Conservation (phyloP, 2,888 invertebrate genomes). For the Ormyrus labotus region DNA sequence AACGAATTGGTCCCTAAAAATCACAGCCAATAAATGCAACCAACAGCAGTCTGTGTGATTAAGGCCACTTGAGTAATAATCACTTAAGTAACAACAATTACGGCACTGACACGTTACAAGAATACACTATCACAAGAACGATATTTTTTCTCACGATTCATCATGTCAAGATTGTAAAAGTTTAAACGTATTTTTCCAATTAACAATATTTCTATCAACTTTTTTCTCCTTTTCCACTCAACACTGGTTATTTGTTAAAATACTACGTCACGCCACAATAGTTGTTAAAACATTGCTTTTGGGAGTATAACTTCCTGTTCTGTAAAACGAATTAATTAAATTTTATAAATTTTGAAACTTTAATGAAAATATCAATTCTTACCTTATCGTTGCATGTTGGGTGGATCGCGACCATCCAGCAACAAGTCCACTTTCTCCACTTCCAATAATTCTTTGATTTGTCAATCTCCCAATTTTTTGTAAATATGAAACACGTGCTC, state of each 20-base stretch:
- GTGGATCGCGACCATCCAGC: constrained; percentile 73
- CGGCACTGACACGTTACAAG: constrained; percentile 55
- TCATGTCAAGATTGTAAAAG: too few relatives aligned
- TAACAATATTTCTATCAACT: constrained; percentile 2
- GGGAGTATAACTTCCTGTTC: constrained; percentile 56
- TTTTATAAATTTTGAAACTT: background rate
- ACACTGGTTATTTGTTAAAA: constrained; percentile 26
- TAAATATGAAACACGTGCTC: constrained; percentile 77
- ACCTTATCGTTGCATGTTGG: constrained; percentile 73
- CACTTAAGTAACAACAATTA: constrained; percentile 55
- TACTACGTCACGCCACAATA: constrained; percentile 67
- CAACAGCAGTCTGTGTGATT: constrained; percentile 66
- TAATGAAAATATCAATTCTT: constrained; percentile 41
- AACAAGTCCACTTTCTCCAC: constrained; percentile 67
- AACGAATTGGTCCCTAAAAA: constrained; percentile 73
- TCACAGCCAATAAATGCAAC: constrained; percentile 76
- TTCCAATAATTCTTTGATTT: constrained; percentile 66
- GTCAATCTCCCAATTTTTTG: constrained; percentile 61
- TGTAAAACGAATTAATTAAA: constrained; percentile 46
- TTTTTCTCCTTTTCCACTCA: constrained; percentile 11
- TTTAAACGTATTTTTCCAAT: too few relatives aligned
- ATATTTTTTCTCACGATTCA: background rate
- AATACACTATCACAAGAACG: constrained; percentile 41
- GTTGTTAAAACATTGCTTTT: constrained; percentile 67
- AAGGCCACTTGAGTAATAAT: constrained; percentile 61